These are phyloP conservation scores for Prosapia bicincta DNA, from an alignment of 2,888 invertebrate species.

Conservation along the genomic window DNA sequence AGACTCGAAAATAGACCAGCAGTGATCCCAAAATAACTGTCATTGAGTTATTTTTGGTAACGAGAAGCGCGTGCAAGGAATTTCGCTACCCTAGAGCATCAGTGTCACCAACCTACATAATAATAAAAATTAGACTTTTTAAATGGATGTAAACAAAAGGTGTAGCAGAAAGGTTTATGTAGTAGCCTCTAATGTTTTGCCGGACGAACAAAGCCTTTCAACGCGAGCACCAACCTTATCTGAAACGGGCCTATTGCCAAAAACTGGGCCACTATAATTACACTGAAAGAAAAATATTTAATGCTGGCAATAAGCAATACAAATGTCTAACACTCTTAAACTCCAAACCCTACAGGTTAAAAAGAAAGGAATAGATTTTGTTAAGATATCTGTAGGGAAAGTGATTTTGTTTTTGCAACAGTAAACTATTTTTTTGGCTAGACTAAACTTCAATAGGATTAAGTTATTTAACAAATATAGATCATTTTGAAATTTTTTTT, in stretches of 20 bases:
- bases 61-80: background rate
- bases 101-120: background rate
- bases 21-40: background rate
- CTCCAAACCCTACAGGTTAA: too few species aligned
- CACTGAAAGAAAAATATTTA: background rate
- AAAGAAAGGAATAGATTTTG: too few species aligned
- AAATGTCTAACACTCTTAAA: too few species aligned
- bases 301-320: too few species aligned
- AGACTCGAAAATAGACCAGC: background rate
- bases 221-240: background rate
- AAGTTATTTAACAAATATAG: too few species aligned
- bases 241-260: background rate
- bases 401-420: too few species aligned
- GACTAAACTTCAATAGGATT: too few species aligned
- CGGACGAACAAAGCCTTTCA: background rate
- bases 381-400: too few species aligned
- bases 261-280: background rate
- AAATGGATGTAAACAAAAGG: background rate
- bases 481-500: too few species aligned
- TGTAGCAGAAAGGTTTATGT: background rate
- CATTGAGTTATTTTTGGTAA: background rate
- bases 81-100: background rate
- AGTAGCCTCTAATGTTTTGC: background rate
- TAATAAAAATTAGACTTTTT: background rate
- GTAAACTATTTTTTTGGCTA: too few species aligned